These are phyloP conservation scores for Palythoa grandis DNA, from an alignment of 92 coral and sea anemone genomes.

Conservation along the genomic window DNA sequence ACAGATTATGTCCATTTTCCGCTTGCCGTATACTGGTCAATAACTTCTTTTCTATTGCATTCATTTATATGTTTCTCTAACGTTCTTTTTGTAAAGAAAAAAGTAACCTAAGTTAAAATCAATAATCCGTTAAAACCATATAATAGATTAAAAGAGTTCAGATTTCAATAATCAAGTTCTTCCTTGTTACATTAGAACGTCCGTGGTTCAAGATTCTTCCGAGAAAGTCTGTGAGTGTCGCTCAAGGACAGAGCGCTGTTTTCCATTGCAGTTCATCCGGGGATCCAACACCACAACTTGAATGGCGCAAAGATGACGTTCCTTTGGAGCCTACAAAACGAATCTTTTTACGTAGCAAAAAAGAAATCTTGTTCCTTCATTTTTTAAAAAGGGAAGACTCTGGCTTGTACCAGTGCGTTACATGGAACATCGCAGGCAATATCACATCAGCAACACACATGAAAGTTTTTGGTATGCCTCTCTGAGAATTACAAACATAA, in stretches of 20 bases:
- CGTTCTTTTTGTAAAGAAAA: too few relatives aligned
- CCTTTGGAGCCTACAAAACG: conserved; percentile 38
- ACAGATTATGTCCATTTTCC: too few relatives aligned
- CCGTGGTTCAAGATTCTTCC: conserved; percentile 2
- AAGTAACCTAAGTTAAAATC: too few relatives aligned
- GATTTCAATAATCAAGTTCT: neutral
- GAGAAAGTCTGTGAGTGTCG: too few relatives aligned
- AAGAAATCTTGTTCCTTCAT: conserved; percentile 44
- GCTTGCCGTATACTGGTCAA: too few relatives aligned
- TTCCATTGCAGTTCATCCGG: conserved; percentile 65
- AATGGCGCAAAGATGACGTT: conserved; percentile 61
- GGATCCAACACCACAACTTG: too few relatives aligned
- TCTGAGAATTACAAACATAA: too few relatives aligned
- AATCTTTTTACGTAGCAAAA: conserved; percentile 32
- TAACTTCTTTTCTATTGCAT: too few relatives aligned
- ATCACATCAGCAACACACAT: conserved; percentile 16
- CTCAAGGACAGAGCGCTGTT: conserved; percentile 44
- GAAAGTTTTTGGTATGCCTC: conserved; percentile 46
- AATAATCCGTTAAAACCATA: too few relatives aligned
- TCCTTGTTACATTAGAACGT: neutral
- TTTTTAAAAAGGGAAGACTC: too few relatives aligned
- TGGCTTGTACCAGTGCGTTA: conserved; percentile 14
- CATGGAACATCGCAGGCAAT: conserved; percentile 3
- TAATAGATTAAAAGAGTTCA: too few relatives aligned
- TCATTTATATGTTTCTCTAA: too few relatives aligned